Evolutionary conservation across 2,888 invertebrate genomes (phyloP).

Genomic region (Girardia tigrina): DNA sequence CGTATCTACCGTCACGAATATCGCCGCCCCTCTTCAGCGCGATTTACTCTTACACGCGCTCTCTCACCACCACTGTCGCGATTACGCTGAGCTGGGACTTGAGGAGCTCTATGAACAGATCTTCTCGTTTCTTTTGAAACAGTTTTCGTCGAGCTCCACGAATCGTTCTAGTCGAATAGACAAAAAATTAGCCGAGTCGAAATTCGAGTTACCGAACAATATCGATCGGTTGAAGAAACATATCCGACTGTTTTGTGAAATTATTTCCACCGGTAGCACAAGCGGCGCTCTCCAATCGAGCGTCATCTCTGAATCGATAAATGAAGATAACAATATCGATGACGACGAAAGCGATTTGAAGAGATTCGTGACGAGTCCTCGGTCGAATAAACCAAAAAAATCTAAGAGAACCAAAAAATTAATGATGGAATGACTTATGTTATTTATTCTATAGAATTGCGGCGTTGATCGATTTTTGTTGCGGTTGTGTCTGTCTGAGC

Average conservation of each 20-base stretch:
- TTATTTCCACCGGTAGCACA: too few relatives aligned
- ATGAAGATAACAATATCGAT: too few relatives aligned
- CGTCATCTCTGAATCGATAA: too few relatives aligned
- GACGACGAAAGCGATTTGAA: too few relatives aligned
- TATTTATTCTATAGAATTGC: too few relatives aligned
- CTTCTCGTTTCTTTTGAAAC: slow-evolving; percentile 58
- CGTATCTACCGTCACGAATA: not conserved
- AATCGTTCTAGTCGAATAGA: slow-evolving; percentile 54
- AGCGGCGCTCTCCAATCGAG: too few relatives aligned
- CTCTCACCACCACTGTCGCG: slow-evolving; percentile 29
- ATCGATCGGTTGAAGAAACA: slow-evolving; percentile 49
- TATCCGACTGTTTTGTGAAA: slow-evolving; percentile 48
- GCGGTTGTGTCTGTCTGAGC: too few relatives aligned
- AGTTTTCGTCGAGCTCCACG: slow-evolving; percentile 41
- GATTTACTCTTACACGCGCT: slow-evolving; percentile 29
- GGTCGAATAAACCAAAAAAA: too few relatives aligned
- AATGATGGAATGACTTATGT: too few relatives aligned
- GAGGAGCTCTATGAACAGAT: slow-evolving; percentile 63
- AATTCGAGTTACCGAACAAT: slow-evolving; percentile 25
- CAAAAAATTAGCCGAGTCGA: slow-evolving; percentile 52
- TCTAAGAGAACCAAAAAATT: too few relatives aligned
- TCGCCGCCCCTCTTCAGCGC: not conserved
- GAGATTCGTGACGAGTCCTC: too few relatives aligned
- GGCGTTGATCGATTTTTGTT: too few relatives aligned
- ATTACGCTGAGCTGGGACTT: slow-evolving; percentile 31